These are phyloP conservation scores for Harpegnathos saltator DNA, from an alignment of 1,140 invertebrate species.

Conservation along the genomic window DNA sequence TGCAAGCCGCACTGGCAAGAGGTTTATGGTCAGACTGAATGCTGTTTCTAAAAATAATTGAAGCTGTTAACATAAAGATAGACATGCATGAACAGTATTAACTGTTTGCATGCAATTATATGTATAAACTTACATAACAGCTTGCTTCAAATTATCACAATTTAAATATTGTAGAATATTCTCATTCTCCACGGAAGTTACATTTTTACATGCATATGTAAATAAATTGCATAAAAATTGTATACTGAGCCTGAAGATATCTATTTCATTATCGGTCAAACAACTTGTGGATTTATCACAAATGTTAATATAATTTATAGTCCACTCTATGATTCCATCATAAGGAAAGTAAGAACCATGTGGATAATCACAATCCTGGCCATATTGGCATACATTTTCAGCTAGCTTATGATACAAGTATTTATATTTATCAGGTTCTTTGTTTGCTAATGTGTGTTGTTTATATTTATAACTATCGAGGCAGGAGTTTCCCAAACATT, in stretches of 20 bases:
- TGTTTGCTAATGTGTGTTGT: conserved; percentile 22
- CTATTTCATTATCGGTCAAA: conserved; percentile 63
- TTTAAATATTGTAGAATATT: conserved; percentile 60
- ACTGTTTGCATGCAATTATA: background rate
- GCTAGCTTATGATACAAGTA: conserved; percentile 56
- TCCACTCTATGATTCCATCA: conserved; percentile 74
- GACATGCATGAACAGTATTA: conserved; percentile 71
- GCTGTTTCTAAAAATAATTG: conserved; percentile 21
- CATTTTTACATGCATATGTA: conserved; percentile 68
- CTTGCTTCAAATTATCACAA: conserved; percentile 67
- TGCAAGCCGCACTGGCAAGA: conserved; percentile 73
- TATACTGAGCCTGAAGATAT: conserved; percentile 76
- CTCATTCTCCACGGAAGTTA: conserved; percentile 24
- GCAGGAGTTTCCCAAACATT: conserved; percentile 80
- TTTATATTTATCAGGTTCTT: conserved; percentile 24
- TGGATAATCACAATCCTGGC: conserved; percentile 36
- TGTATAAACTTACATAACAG: conserved; percentile 74
- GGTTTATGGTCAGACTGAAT: conserved; percentile 63
- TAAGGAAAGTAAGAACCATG: conserved; percentile 75
- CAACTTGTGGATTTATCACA: conserved; percentile 24
- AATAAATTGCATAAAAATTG: conserved; percentile 81
- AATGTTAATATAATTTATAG: conserved; percentile 64
- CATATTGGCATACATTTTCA: background rate
- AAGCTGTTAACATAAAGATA: conserved; percentile 1
- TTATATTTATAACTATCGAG: conserved; percentile 68